Evolutionary conservation across 2,888 invertebrate species (phyloP), one percentile per base, ranked within the genome.

Genomic region (Trichacis sp.): DNA sequence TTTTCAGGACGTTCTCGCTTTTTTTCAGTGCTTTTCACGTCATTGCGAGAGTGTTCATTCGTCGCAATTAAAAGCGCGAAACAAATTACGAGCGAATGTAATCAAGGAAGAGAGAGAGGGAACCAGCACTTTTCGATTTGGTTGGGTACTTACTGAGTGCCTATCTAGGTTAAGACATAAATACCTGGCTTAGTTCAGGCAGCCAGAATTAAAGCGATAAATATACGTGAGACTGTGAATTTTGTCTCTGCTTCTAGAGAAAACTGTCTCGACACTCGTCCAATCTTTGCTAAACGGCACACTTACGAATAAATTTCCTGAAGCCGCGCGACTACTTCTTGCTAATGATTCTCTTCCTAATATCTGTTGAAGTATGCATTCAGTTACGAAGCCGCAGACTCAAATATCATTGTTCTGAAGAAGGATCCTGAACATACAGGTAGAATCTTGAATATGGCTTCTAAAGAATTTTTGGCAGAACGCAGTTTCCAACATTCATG

Each of bases 171-270:
- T 72, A 69, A 73, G 75, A 74, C 75, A 74, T 76, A 77, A 77
- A 78, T 76, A 77, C 70, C 72, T 56, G 63, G 71, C 74, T 77
- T 70, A 72, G 66, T 69, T 67, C 67, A 49, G 70, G 68, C 67
- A 69, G 58, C 64, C 66, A 67, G 73, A 77, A 78, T 79, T 77
- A 75, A 74, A 75, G 71, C 66, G 70, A 73, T 73, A 77, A 75
- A 74, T 77, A 77, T 69, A 73, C 70, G 69, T 69, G 60, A 68
- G 62, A 64, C 64, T 59, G 55, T 47, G 49, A 61, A 63, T 56
- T 56, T 49, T 43, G 56, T 49, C 56, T 56, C 43, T 48, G 43
- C 36, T 14, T 30, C 42, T 5, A 11, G 43, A 49, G 56, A 42
- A 30, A 24, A 42, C 45, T 33, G 36, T 40, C 47, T 30, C 29